Evolutionary conservation across 2,113 vertebrate genomes (phyloP).

Genomic region (Pica pica): DNA sequence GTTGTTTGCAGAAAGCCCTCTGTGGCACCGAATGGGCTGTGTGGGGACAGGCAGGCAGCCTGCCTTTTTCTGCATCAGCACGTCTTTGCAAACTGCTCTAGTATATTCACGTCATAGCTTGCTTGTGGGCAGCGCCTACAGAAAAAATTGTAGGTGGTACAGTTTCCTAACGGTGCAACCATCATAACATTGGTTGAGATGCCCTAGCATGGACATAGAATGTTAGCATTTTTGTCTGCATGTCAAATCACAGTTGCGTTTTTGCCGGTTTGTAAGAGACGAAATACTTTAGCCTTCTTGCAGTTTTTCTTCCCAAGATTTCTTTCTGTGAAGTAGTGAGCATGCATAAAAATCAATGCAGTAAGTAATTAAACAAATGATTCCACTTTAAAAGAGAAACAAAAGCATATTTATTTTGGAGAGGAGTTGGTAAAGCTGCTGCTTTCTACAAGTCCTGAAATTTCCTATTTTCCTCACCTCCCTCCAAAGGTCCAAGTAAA

Average conservation of each 20-base stretch:
- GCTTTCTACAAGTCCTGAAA: background rate
- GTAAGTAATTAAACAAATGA: background rate
- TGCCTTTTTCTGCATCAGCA: background rate
- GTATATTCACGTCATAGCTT: accelerated
- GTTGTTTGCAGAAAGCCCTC: background rate
- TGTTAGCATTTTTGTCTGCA: background rate
- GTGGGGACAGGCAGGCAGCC: background rate
- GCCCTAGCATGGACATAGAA: background rate
- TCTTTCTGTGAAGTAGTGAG: background rate
- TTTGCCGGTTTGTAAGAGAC: background rate
- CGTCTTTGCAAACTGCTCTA: background rate
- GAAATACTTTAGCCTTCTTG: background rate
- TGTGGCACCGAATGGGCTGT: background rate
- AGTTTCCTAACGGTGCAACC: background rate
- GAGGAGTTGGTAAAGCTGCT: background rate
- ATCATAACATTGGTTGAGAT: accelerated
- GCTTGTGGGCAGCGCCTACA: accelerated
- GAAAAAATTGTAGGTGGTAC: background rate
- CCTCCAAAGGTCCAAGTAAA: background rate
- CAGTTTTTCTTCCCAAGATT: background rate
- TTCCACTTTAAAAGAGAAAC: background rate
- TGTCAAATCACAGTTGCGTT: background rate
- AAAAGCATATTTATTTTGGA: background rate
- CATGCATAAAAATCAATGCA: background rate
- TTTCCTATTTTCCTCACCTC: background rate